phyloP scores from a whole-genome alignment of 2,113 vertebrate genomes.

The Pseudopodoces humilis region DNA sequence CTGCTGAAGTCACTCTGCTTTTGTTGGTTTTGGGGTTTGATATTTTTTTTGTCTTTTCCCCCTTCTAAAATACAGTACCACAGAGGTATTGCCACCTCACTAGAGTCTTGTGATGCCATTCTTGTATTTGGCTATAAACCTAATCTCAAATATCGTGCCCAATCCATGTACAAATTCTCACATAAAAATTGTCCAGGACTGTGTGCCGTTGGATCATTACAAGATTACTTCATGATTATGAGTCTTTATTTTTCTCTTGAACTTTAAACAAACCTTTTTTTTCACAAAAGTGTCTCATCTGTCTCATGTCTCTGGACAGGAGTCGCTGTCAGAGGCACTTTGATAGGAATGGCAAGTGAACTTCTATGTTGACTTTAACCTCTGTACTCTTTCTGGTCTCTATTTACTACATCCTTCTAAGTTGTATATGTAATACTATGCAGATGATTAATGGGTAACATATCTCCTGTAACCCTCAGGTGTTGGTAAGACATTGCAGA shows the following conservation, averaged over 20 bases:
- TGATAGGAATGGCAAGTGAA: neutral
- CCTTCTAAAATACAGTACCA: too few relatives aligned
- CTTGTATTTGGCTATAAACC: neutral
- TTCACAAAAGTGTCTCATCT: neutral
- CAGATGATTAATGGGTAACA: neutral
- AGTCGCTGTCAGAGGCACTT: neutral
- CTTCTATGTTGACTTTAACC: neutral
- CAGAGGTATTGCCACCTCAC: neutral
- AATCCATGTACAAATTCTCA: neutral
- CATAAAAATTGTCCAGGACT: neutral
- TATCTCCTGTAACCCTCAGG: neutral
- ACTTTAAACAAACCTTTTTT: neutral
- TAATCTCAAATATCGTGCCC: neutral
- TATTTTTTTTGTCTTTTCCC: neutral
- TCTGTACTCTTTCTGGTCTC: neutral
- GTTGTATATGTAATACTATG: neutral
- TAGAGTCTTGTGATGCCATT: accelerated
- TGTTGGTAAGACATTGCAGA: neutral
- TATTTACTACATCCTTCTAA: neutral
- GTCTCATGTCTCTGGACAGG: neutral
- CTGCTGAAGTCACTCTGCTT: neutral
- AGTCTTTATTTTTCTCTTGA: neutral
- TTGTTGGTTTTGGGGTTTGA: neutral
- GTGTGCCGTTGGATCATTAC: neutral
- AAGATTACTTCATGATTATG: neutral